These are phyloP conservation scores for Halocaridina rubra DNA, from an alignment of 2,888 invertebrate genomes.

Conservation along the genomic window DNA sequence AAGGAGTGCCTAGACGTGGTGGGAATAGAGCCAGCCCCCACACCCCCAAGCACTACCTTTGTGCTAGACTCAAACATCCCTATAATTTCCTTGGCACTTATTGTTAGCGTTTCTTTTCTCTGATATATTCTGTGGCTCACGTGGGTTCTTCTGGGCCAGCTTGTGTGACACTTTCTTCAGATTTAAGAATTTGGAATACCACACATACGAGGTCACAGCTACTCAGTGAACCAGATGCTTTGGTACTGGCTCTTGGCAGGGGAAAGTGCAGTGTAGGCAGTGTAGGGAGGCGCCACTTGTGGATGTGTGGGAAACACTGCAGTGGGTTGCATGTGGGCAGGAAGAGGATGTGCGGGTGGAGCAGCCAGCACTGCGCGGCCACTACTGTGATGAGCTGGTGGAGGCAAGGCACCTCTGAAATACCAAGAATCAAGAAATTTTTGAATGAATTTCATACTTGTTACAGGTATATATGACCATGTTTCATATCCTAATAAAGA, in stretches of 20 bases:
- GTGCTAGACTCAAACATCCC: not conserved
- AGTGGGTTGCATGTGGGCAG: constrained; percentile 63
- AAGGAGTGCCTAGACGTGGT: not conserved
- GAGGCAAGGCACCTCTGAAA: constrained; percentile 59
- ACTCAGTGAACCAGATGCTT: constrained; percentile 62
- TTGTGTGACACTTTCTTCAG: not conserved
- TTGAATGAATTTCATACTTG: too few species aligned
- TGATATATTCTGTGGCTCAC: not conserved
- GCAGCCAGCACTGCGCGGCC: constrained; percentile 59
- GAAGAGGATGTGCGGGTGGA: constrained; percentile 61
- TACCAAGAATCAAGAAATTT: too few species aligned
- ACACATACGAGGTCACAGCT: not conserved
- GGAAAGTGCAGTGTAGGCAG: constrained; percentile 60
- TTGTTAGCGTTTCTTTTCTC: not conserved
- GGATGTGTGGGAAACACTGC: constrained; percentile 61
- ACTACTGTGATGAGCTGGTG: constrained; percentile 63
- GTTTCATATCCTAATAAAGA: too few species aligned
- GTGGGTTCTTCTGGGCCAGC: constrained; percentile 22
- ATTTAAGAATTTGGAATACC: not conserved
- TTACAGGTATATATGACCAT: too few species aligned
- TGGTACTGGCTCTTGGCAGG: constrained; percentile 63
- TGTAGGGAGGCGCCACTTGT: constrained; percentile 57
- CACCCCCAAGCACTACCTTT: not conserved
- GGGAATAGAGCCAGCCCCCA: not conserved
- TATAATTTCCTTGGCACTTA: not conserved